Evolutionary conservation across 2,797 vertebrate genomes (phyloP).

Genomic region (Enteromius mattozi): DNA sequence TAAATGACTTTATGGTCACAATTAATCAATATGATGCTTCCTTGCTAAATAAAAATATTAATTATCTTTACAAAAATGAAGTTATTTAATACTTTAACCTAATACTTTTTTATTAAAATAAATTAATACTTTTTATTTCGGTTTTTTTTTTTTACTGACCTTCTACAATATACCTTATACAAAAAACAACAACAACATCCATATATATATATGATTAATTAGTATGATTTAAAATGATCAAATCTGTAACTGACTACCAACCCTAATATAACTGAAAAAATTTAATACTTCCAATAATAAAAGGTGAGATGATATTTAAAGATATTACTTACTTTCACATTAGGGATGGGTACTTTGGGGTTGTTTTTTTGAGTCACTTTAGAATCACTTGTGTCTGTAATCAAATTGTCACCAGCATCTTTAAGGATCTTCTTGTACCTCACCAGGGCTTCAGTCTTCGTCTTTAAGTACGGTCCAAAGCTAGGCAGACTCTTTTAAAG

Average conservation of each 20-base stretch:
- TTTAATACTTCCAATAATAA: background rate
- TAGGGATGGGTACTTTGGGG: slow-evolving; percentile 73
- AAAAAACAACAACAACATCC: too few relatives aligned
- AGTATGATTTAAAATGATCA: too few relatives aligned
- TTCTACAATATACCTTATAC: background rate
- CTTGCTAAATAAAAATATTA: background rate
- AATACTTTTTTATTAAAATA: too few relatives aligned
- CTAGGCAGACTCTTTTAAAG: slow-evolving; percentile 66
- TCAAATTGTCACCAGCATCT: slow-evolving; percentile 52
- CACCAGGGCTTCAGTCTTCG: slow-evolving; percentile 77
- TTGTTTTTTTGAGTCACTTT: slow-evolving; percentile 60
- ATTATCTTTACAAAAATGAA: background rate
- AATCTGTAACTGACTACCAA: background rate
- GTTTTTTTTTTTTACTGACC: background rate
- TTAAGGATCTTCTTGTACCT: slow-evolving; percentile 75
- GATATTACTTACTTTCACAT: slow-evolving; percentile 76
- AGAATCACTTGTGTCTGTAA: slow-evolving; percentile 54
- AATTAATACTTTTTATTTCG: too few relatives aligned
- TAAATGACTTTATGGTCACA: background rate
- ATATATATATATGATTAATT: background rate
- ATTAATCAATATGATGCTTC: background rate
- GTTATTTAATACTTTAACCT: too few relatives aligned
- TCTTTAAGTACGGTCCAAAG: slow-evolving; percentile 83
- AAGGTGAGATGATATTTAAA: background rate
- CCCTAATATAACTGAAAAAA: background rate